Percentiles rank a stretch among this genome's conserved stretches.
These are phyloP conservation scores for Sarcophilus harrisii DNA, from an alignment of 2,797 vertebrate species.

Conservation along the genomic window DNA sequence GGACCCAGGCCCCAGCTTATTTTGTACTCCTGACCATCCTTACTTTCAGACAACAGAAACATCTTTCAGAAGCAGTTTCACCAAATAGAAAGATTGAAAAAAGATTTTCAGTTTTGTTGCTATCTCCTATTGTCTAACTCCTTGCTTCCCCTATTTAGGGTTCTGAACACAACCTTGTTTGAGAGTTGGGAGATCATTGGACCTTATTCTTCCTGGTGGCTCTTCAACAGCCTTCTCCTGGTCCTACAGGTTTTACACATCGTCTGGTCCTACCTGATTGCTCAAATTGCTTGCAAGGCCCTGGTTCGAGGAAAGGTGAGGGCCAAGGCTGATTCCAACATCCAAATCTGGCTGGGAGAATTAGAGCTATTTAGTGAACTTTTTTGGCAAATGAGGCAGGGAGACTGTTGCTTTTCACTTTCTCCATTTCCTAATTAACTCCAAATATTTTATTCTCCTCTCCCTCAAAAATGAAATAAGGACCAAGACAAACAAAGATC, in stretches of 20 bases:
- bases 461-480: conserved; percentile 23
- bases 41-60: conserved; percentile 12
- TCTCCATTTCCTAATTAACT: conserved; percentile 1
- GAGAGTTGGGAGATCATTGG: conserved; percentile 97
- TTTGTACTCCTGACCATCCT: conserved; percentile 30
- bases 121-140: conserved; percentile 30
- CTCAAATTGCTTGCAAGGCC: conserved; percentile 93
- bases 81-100: neutral
- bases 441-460: conserved; percentile 8
- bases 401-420: conserved; percentile 25
- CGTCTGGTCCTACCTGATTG: conserved; percentile 98
- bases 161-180: conserved; percentile 95
- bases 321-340: neutral
- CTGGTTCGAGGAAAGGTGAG: conserved; percentile 95
- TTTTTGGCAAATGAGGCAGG: neutral
- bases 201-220: conserved; percentile 97
- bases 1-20: conserved; percentile 26
- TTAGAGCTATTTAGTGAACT: conserved; percentile 6
- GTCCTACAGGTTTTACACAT: conserved; percentile 92
- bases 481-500: conserved; percentile 24
- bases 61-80: neutral
- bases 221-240: conserved; percentile 94
- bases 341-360: conserved; percentile 4
- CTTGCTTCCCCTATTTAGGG: conserved; percentile 85
- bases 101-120: neutral